A percentile compares a stretch with the other conserved stretches of the same genome.
These are phyloP conservation scores for Phrynocephalus forsythii DNA, from an alignment of 2,797 vertebrate species.

Conservation along the genomic window DNA sequence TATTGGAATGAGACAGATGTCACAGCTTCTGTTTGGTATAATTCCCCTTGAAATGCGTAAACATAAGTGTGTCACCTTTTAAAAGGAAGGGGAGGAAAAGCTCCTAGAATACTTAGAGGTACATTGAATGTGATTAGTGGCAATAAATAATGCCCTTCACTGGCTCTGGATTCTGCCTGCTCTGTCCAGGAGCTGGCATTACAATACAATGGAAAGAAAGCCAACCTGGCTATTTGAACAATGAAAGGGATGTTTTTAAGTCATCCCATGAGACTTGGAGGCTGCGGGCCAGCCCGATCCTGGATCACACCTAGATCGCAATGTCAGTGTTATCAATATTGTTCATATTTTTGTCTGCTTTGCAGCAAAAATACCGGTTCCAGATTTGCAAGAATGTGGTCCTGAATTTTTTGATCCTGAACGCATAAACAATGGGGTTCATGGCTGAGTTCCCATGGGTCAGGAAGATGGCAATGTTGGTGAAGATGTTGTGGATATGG, in stretches of 20 bases:
- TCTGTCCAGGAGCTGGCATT: not conserved
- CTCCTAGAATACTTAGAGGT: slow-evolving; percentile 59
- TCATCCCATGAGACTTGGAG: not conserved
- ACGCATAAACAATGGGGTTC: slow-evolving; percentile 96
- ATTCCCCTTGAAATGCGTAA: slow-evolving; percentile 64
- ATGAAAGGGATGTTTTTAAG: slow-evolving; percentile 11
- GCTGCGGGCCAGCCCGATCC: not conserved
- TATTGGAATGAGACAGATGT: slow-evolving; percentile 70
- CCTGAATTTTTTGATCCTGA: slow-evolving; percentile 95
- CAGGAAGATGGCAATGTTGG: slow-evolving; percentile 93
- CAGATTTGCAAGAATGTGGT: slow-evolving; percentile 93
- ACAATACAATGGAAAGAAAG: not conserved
- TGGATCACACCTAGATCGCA: slow-evolving; percentile 39
- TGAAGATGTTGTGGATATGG: slow-evolving; percentile 81
- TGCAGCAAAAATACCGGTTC: slow-evolving; percentile 93
- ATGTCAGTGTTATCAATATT: slow-evolving; percentile 31
- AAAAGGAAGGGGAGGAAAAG: slow-evolving; percentile 41
- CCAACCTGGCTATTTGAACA: accelerated
- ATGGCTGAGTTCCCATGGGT: slow-evolving; percentile 97
- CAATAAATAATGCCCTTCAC: slow-evolving; percentile 68
- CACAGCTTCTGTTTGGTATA: slow-evolving; percentile 52
- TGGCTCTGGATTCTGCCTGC: slow-evolving; percentile 1
- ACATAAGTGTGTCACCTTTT: not conserved
- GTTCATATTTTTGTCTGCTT: slow-evolving; percentile 57
- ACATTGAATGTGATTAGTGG: slow-evolving; percentile 41